Conservation (phyloP, 1,140 invertebrate genomes). For the Dreissena polymorpha region DNA sequence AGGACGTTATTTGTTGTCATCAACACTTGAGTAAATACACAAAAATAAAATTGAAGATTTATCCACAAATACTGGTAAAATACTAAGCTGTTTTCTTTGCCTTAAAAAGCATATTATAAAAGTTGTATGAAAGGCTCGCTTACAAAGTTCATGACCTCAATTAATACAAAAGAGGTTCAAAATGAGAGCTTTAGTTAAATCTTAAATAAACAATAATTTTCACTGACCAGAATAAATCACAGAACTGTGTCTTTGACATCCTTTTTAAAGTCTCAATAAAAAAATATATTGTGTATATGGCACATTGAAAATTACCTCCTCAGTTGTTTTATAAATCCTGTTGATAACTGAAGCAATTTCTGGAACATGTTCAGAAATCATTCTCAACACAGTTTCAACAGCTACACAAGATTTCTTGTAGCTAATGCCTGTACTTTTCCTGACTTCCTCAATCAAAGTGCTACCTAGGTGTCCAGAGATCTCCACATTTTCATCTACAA, state of each 20-base stretch:
- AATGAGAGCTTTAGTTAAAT: background rate
- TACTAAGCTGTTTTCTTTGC: no score
- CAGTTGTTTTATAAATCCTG: slow-evolving; percentile 61
- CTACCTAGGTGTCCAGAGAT: slow-evolving; percentile 62
- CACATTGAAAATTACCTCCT: slow-evolving; percentile 59
- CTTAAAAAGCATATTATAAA: background rate
- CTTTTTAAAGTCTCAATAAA: background rate
- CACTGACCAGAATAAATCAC: background rate
- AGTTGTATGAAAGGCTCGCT: background rate
- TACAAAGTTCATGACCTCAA: background rate
- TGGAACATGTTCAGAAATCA: slow-evolving; percentile 72
- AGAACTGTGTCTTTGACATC: background rate
- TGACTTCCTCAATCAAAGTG: slow-evolving; percentile 82
- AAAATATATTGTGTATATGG: background rate
- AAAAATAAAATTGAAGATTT: no score
- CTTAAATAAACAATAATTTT: background rate
- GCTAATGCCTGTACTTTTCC: slow-evolving; percentile 91
- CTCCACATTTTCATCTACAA: slow-evolving; percentile 48
- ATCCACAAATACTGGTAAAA: no score
- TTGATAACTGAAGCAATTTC: slow-evolving; percentile 67
- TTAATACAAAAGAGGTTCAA: background rate
- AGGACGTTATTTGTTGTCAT: no score
- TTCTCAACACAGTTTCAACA: slow-evolving; percentile 87
- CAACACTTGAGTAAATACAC: no score
- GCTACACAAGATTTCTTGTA: slow-evolving; percentile 93